A percentile compares a stretch with the other conserved stretches of the same genome.
These are phyloP conservation scores for Colistium nudipinnis DNA, from an alignment of 2,113 vertebrate genomes.

Conservation along the genomic window DNA sequence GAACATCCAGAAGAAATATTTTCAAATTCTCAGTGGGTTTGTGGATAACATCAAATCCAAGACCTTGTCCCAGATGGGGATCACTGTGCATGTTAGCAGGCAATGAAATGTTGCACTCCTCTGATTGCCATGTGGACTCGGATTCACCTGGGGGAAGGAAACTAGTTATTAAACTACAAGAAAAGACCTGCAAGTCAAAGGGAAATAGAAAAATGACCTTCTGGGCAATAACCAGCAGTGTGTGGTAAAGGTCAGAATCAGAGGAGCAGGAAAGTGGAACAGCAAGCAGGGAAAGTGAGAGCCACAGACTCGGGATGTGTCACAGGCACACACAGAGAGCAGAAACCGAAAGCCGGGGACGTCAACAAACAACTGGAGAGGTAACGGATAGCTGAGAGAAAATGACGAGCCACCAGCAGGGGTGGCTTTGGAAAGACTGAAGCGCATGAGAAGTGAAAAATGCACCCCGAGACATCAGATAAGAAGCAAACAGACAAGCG, in stretches of 20 bases:
- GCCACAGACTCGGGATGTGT: conserved; percentile 12
- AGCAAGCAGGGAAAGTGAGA: conserved; percentile 32
- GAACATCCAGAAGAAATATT: not conserved
- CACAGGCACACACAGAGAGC: not conserved
- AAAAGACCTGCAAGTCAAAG: conserved; percentile 30
- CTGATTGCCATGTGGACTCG: conserved; percentile 31
- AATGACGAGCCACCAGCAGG: conserved; percentile 4
- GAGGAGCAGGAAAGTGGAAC: conserved; percentile 34
- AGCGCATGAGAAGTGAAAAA: conserved; percentile 21
- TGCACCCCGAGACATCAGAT: conserved; percentile 45
- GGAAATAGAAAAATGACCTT: conserved; percentile 59
- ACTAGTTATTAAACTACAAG: conserved; percentile 29
- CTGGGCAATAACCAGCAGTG: conserved; percentile 26
- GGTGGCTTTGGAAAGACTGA: conserved; percentile 26
- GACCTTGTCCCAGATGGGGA: conserved; percentile 31
- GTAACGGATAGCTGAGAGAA: conserved; percentile 10
- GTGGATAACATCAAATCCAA: conserved; percentile 28
- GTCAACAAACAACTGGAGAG: conserved; percentile 4
- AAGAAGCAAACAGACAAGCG: conserved; percentile 43
- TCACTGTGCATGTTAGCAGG: conserved; percentile 40
- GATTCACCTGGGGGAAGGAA: conserved; percentile 29
- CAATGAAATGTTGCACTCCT: conserved; percentile 30
- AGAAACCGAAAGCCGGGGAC: not conserved
- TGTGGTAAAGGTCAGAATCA: conserved; percentile 52
- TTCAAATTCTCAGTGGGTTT: conserved; percentile 2